Evolutionary conservation across 2,888 invertebrate species (phyloP).

Genomic region (Alviniconcha strummeri): DNA sequence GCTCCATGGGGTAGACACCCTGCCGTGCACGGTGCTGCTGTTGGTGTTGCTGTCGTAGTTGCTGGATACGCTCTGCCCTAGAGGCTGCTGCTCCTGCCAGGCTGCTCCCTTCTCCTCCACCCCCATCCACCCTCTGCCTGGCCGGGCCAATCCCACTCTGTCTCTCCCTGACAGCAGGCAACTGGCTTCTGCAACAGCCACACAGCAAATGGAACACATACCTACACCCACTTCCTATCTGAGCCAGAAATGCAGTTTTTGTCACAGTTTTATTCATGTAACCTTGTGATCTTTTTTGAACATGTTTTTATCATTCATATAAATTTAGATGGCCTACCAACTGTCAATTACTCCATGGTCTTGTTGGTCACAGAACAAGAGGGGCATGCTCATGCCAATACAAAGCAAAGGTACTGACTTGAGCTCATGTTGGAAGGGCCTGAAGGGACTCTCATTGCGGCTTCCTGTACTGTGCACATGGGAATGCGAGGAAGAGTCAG

Average conservation of each 20-base stretch:
- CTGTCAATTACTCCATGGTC: no score
- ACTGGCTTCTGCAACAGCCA: slow-evolving; percentile 5
- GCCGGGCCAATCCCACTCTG: neutral
- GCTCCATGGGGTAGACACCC: slow-evolving; percentile 78
- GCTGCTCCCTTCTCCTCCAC: slow-evolving; percentile 20
- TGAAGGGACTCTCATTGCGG: slow-evolving; percentile 30
- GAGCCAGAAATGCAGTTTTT: no score
- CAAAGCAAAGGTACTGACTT: neutral
- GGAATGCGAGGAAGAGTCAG: slow-evolving; percentile 24
- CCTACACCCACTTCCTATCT: neutral
- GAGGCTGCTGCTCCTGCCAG: slow-evolving; percentile 38
- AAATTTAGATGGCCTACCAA: no score
- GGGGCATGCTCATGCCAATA: no score
- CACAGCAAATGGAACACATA: neutral
- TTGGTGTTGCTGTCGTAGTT: slow-evolving; percentile 77
- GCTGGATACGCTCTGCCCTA: slow-evolving; percentile 75
- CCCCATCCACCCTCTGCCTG: slow-evolving; percentile 28
- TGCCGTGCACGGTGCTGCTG: slow-evolving; percentile 78
- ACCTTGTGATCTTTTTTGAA: no score
- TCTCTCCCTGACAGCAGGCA: slow-evolving; percentile 37
- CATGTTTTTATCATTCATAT: no score
- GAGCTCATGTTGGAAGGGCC: slow-evolving; percentile 25
- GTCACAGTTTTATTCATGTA: no score
- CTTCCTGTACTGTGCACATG: slow-evolving; percentile 7
- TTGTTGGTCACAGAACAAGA: no score